A percentile compares a stretch with the other conserved stretches of the same genome.
phyloP scores from a whole-genome alignment of 2,113 vertebrate species.

The Zeus faber region DNA sequence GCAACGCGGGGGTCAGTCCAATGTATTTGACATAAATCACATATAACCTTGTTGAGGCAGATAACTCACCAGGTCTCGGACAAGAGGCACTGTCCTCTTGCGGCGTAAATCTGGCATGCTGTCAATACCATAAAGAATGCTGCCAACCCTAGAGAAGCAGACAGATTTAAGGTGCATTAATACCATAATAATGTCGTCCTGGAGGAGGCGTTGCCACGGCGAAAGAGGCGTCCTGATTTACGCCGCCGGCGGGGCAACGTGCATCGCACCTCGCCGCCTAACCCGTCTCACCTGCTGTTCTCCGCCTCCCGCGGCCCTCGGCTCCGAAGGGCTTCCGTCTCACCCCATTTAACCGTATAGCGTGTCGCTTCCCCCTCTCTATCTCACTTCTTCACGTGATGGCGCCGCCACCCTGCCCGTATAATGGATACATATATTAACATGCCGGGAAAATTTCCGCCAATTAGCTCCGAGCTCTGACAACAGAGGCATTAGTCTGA shows the following conservation, averaged over 20 bases:
- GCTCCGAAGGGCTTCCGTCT: background rate
- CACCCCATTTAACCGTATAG: background rate
- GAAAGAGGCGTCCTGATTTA: slow-evolving; percentile 68
- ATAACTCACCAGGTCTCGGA: slow-evolving; percentile 94
- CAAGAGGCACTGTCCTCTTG: slow-evolving; percentile 94
- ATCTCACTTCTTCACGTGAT: slow-evolving; percentile 2
- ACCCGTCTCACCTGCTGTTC: slow-evolving; percentile 36
- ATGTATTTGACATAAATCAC: slow-evolving; percentile 67
- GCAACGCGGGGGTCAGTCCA: slow-evolving; percentile 46
- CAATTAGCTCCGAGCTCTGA: background rate
- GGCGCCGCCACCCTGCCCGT: background rate
- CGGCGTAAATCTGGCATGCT: slow-evolving; percentile 98
- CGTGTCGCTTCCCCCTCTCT: background rate
- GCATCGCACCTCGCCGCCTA: slow-evolving; percentile 49
- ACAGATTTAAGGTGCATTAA: slow-evolving; percentile 77
- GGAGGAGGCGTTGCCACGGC: slow-evolving; percentile 59
- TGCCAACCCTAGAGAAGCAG: slow-evolving; percentile 77
- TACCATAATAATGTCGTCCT: slow-evolving; percentile 76
- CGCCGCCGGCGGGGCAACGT: slow-evolving; percentile 42
- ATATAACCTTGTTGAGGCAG: slow-evolving; percentile 66
- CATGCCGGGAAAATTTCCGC: background rate
- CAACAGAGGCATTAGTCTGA: background rate
- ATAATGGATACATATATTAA: background rate
- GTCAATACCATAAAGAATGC: slow-evolving; percentile 95
- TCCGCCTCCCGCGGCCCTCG: slow-evolving; percentile 18